Evolutionary conservation across 2,888 invertebrate genomes (phyloP), one percentile per base, ranked within the genome.

Genomic region (Hedya salicella): DNA sequence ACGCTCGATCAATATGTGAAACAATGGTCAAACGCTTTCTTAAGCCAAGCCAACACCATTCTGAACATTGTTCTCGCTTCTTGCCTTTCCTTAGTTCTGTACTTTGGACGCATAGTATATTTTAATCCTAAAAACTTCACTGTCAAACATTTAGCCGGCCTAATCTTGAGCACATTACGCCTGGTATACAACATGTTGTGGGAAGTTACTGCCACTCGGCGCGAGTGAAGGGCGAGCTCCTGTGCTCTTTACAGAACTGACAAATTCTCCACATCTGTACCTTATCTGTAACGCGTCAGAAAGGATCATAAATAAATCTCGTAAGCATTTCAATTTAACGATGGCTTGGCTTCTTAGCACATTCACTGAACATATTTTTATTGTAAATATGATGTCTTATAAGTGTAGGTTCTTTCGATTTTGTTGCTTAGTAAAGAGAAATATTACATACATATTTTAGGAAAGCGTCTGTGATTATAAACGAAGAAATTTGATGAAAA

Each of bases 381-480:
- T 61, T 66, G 66, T 66, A 71, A 71, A 69, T 73, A 73, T 50
- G 70, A 83, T 85, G 85, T 82, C 75, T 78, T 75, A 78, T 76
- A 79, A 81, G 79, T 60, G 39, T 88, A 85, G 80, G 80, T 85
- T 85, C 81, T 86, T 80, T 82, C 82, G 80, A 80, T 78, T 84
- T 84, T 86, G 88, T 87, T 88, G 86, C 86, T 84, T 82, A 78
- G 83, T 80, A 82, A 78, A 82, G 79, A 82, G 75, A 85, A 79
- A 85, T 76, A 83, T 84, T 80, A 85, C 80, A 81, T 87, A 88
- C 88, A 91, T 91, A 90, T 86, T 89, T 88, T 91, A 91, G 89
- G 88, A 91, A 92, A 92, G 89, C 90, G 91, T 91, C 91, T 92
- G 91, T 91, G 91, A 92, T 92, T 90, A 89, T 90, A 87, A 91